Conservation (phyloP, 2,797 vertebrate species). For the Balearica regulorum region DNA sequence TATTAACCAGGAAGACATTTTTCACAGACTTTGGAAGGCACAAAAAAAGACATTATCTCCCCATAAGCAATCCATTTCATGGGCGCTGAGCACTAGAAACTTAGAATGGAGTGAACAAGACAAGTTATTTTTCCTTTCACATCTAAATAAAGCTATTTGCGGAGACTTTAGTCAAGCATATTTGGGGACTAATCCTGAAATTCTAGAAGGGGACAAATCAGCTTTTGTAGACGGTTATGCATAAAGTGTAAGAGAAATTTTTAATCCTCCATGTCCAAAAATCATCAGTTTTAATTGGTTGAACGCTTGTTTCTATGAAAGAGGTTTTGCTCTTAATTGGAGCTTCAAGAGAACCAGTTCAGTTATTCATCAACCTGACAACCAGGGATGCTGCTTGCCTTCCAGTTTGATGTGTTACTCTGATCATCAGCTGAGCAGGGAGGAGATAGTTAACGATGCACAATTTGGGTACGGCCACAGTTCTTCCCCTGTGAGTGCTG, state of each 20-base stretch:
- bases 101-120: background rate
- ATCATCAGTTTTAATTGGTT: background rate
- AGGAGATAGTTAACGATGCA: background rate
- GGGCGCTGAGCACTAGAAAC: constrained; percentile 40
- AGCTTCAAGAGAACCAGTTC: background rate
- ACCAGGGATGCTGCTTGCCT: background rate
- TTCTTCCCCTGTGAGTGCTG: background rate
- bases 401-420: background rate
- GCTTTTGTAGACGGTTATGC: background rate
- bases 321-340: background rate
- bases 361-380: background rate
- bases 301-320: background rate
- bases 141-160: constrained; percentile 10
- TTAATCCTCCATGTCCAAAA: background rate
- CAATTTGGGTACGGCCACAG: background rate
- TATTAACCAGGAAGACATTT: constrained; percentile 68
- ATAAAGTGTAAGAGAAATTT: background rate
- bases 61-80: constrained; percentile 61
- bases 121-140: constrained; percentile 14
- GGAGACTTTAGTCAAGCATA: background rate
- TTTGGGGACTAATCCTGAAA: background rate
- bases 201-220: background rate
- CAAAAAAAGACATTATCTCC: constrained; percentile 55
- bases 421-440: background rate
- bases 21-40: constrained; percentile 68